Percentiles rank a stretch among this genome's conserved stretches.
Evolutionary conservation across 2,113 vertebrate genomes (phyloP).

Genomic region (Orthonyx spaldingii): DNA sequence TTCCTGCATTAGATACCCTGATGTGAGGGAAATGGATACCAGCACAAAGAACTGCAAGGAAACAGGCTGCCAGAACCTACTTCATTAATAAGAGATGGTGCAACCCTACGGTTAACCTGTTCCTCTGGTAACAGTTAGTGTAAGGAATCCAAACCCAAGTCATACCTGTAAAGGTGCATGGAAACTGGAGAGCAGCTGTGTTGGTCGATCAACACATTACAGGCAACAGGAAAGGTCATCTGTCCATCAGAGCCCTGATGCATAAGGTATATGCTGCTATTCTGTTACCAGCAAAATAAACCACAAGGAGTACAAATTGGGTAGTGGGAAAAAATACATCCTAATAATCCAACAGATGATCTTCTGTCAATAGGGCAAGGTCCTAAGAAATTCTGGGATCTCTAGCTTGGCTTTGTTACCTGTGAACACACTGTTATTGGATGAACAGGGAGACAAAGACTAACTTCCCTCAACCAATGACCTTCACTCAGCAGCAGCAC

Average conservation of each 20-base stretch:
- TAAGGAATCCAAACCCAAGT: neutral
- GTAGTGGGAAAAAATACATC: neutral
- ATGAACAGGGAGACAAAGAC: slow-evolving; percentile 16
- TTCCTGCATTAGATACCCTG: neutral
- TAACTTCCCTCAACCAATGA: neutral
- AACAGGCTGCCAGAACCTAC: neutral
- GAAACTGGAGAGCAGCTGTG: neutral
- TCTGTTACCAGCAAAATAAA: neutral
- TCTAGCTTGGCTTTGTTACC: neutral
- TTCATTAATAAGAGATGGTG: neutral
- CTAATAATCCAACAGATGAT: neutral
- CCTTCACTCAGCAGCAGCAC: slow-evolving; percentile 25
- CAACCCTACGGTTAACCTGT: neutral
- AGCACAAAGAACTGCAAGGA: neutral
- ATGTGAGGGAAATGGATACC: neutral
- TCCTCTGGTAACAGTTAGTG: neutral
- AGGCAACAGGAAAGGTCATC: neutral
- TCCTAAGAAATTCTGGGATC: neutral
- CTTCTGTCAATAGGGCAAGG: neutral
- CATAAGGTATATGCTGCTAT: neutral
- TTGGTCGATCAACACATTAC: neutral
- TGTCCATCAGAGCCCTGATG: neutral
- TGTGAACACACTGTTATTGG: neutral
- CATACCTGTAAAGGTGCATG: neutral
- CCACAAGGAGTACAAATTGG: neutral